A percentile compares a stretch with the other conserved stretches of the same genome.
phyloP scores from a whole-genome alignment of 2,888 invertebrate genomes.

The Nycteola revayana region DNA sequence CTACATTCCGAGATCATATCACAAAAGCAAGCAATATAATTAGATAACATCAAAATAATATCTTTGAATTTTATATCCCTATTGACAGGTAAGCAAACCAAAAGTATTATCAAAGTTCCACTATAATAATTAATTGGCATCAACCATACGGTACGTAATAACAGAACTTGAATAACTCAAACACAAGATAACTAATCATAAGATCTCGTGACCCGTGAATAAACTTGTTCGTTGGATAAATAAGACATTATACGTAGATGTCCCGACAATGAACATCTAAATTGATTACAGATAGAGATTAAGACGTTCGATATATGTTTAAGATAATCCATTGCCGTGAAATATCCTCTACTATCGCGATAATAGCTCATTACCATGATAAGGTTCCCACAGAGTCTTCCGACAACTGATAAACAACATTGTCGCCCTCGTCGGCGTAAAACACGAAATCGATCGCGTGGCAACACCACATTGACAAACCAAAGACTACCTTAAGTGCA shows the following conservation, averaged over 20 bases:
- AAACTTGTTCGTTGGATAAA: constrained; percentile 21
- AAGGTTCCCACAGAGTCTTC: constrained; percentile 16
- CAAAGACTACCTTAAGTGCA: constrained; percentile 65
- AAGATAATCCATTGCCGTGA: constrained; percentile 11
- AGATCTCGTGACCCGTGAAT: constrained; percentile 23
- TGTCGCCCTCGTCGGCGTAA: constrained; percentile 32
- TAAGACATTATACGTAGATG: no score
- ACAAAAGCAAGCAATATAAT: no score
- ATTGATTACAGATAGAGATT: constrained; percentile 16
- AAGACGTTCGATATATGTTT: constrained; percentile 18
- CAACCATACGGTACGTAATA: constrained; percentile 11
- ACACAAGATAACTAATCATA: constrained; percentile 26
- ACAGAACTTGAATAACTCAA: constrained; percentile 20
- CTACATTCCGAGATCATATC: no score
- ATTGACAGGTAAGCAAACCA: constrained; percentile 12
- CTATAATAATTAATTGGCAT: constrained; percentile 26
- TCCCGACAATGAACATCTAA: no score
- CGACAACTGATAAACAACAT: constrained; percentile 12
- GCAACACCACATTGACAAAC: constrained; percentile 33
- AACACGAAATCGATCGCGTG: constrained; percentile 41
- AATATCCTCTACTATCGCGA: constrained; percentile 11
- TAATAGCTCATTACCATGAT: constrained; percentile 18
- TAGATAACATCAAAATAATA: no score
- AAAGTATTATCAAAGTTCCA: constrained; percentile 18
- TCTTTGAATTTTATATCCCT: no score